Evolutionary conservation across 2,888 invertebrate genomes (phyloP).

Genomic region (Pristionchus maxplancki): DNA sequence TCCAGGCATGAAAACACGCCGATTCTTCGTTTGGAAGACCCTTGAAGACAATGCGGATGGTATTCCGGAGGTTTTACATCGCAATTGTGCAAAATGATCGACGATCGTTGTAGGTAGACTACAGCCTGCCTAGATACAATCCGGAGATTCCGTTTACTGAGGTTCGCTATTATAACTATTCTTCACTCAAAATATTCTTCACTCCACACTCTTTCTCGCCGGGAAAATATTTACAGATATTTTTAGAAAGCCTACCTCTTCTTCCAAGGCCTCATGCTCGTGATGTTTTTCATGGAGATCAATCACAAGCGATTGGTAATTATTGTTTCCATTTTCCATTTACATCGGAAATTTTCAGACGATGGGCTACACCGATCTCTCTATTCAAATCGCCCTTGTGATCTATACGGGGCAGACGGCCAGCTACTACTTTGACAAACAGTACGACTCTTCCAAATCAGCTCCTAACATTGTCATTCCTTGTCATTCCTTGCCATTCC

Average conservation of each 20-base stretch:
- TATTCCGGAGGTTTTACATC: slow-evolving; percentile 87
- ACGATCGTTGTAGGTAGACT: not conserved
- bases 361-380: not conserved
- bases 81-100: too few relatives aligned
- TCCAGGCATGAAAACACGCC: slow-evolving; percentile 76
- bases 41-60: slow-evolving; percentile 86
- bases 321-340: not conserved
- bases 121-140: not conserved
- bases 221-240: too few relatives aligned
- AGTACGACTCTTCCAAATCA: not conserved
- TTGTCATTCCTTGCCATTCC: too few relatives aligned
- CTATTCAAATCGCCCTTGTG: not conserved
- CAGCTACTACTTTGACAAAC: not conserved
- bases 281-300: not conserved
- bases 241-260: not conserved
- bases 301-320: not conserved
- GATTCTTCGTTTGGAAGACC: slow-evolving; percentile 79
- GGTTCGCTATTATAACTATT: too few relatives aligned
- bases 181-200: too few relatives aligned
- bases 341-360: not conserved
- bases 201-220: too few relatives aligned
- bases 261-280: not conserved
- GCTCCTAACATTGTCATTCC: too few relatives aligned
- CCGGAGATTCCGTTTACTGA: not conserved
- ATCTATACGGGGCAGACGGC: not conserved